Conservation (phyloP, 2,113 vertebrate species). For the Dasyornis broadbenti region DNA sequence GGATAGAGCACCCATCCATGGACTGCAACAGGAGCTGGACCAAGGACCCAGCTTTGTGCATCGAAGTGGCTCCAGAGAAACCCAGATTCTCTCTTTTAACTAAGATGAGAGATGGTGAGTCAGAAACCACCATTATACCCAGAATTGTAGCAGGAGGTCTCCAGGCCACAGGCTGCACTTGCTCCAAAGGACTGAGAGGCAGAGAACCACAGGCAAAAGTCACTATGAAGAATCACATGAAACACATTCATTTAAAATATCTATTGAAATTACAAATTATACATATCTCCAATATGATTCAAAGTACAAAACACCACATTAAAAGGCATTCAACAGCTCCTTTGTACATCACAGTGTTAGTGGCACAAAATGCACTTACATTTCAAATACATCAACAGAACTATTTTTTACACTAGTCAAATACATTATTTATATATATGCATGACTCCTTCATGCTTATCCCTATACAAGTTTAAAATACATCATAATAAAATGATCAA, state of each 20-base stretch:
- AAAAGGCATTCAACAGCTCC: conserved; percentile 73
- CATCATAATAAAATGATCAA: conserved; percentile 39
- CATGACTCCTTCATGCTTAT: conserved; percentile 71
- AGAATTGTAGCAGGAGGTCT: not conserved
- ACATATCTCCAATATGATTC: conserved; percentile 55
- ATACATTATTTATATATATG: conserved; percentile 60
- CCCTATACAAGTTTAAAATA: conserved; percentile 70
- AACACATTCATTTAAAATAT: conserved; percentile 71
- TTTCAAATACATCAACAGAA: conserved; percentile 64
- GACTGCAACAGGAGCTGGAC: not conserved
- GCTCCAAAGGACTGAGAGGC: not conserved
- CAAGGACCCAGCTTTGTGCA: not conserved
- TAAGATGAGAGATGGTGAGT: not conserved
- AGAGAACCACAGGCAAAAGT: not conserved
- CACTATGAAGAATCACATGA: conserved; percentile 24
- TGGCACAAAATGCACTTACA: conserved; percentile 78
- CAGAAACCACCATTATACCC: not conserved
- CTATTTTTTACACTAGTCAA: conserved; percentile 59
- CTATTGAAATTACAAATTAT: conserved; percentile 77
- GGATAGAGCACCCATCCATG: fast-evolving
- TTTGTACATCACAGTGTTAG: conserved; percentile 89
- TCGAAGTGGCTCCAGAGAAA: not conserved
- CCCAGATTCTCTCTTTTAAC: not conserved
- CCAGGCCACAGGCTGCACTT: not conserved
- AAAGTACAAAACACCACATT: conserved; percentile 76